A percentile compares a stretch with the other conserved stretches of the same genome.
Conservation (phyloP, 1,140 invertebrate genomes). For the Trichonephila clavipes region DNA sequence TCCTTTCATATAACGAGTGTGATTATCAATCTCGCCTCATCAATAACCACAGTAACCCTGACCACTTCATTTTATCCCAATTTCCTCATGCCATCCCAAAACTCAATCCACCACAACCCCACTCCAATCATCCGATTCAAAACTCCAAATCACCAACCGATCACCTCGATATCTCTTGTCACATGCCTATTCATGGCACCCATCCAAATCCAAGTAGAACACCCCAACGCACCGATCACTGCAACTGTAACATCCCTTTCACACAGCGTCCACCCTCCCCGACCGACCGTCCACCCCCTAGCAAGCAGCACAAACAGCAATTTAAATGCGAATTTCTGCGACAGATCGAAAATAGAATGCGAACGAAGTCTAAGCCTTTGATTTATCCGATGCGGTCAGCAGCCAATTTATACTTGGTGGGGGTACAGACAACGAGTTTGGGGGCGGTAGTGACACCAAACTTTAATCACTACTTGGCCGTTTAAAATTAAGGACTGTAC, state of each 20-base stretch:
- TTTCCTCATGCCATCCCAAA: no score
- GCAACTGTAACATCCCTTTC: no score
- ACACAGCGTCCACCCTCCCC: no score
- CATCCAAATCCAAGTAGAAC: not conserved
- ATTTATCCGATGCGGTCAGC: slow-evolving; percentile 58
- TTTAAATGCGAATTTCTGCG: slow-evolving; percentile 23
- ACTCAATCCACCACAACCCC: no score
- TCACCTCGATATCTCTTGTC: no score
- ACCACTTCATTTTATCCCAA: no score
- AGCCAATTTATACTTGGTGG: slow-evolving; percentile 16
- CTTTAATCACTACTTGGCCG: slow-evolving; percentile 66
- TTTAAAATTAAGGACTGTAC: slow-evolving; percentile 59
- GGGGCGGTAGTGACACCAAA: slow-evolving; percentile 36
- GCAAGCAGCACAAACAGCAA: slow-evolving; percentile 2
- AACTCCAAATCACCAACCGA: no score
- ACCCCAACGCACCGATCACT: no score
- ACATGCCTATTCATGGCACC: no score
- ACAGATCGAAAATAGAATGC: not conserved
- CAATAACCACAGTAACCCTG: no score
- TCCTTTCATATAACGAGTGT: no score
- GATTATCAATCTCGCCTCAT: no score
- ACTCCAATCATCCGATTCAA: slow-evolving; percentile 9
- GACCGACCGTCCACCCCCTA: not conserved
- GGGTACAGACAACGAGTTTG: not conserved
- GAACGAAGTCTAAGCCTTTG: not conserved